Evolutionary conservation across 2,888 invertebrate species (phyloP).

Genomic region (Tetranychus piercei): DNA sequence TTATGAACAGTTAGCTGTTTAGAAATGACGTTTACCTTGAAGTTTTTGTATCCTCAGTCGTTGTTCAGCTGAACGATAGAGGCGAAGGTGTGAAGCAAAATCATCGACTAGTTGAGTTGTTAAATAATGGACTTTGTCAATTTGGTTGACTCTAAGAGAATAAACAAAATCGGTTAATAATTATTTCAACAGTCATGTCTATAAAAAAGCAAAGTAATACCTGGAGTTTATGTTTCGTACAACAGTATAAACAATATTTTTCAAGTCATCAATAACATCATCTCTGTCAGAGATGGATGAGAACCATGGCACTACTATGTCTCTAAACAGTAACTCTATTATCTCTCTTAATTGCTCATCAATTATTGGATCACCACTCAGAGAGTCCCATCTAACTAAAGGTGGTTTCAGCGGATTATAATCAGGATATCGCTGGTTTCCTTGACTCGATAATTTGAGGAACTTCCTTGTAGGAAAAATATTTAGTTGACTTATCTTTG

Average conservation of each 20-base stretch:
- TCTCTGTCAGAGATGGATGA: constrained; percentile 44
- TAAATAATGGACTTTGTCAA: constrained; percentile 73
- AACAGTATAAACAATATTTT: not conserved
- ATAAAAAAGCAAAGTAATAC: constrained; percentile 5
- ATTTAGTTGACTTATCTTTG: not conserved
- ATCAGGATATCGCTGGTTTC: not conserved
- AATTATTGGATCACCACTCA: constrained; percentile 53
- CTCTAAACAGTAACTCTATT: constrained; percentile 41
- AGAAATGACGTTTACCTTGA: constrained; percentile 30
- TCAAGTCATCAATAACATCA: constrained; percentile 50
- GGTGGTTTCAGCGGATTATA: not conserved
- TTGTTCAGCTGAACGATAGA: constrained; percentile 55
- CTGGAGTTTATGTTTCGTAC: not conserved
- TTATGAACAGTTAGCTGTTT: no score
- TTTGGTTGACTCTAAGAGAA: constrained; percentile 11
- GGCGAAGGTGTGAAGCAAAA: constrained; percentile 64
- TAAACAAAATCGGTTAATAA: not conserved
- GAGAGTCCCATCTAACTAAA: not conserved
- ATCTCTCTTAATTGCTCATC: constrained; percentile 69
- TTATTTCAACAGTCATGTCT: not conserved
- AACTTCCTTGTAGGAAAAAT: not conserved
- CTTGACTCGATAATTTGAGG: not conserved
- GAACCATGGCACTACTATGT: constrained; percentile 55
- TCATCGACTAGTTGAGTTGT: constrained; percentile 74
- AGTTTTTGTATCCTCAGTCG: constrained; percentile 35